Percentiles rank a stretch among this genome's conserved stretches.
These are phyloP conservation scores for Cirrhinus molitorella DNA, from an alignment of 2,797 vertebrate genomes.

Conservation along the genomic window DNA sequence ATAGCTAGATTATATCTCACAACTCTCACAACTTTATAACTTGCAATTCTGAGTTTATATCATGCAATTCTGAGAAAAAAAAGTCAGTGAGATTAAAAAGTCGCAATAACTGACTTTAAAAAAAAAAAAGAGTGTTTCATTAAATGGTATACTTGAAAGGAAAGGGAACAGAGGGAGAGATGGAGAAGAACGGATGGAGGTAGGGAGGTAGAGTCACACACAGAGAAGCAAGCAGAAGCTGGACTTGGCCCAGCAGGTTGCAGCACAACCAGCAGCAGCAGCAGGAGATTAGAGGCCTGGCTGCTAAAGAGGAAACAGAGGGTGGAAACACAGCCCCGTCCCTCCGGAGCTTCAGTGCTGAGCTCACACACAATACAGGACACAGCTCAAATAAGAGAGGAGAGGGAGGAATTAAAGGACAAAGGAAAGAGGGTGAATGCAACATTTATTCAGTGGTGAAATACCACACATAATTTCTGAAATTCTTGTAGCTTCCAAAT, in stretches of 20 bases:
- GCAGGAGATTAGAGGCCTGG: conserved; percentile 56
- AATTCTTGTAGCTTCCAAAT: conserved; percentile 1
- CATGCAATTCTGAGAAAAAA: no score
- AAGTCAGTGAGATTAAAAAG: no score
- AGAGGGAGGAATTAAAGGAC: not conserved
- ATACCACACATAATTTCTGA: no score
- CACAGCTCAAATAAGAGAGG: conserved; percentile 14
- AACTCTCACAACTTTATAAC: no score
- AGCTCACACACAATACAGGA: conserved; percentile 21
- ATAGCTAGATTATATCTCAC: no score
- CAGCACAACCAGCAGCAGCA: conserved; percentile 60
- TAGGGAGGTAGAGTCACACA: conserved; percentile 28
- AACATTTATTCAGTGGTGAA: not conserved
- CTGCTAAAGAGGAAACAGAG: conserved; percentile 43
- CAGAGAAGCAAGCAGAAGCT: conserved; percentile 25
- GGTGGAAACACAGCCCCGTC: conserved; percentile 55
- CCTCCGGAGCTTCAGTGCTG: conserved; percentile 5
- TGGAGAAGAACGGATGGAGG: not conserved
- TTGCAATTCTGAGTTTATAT: no score
- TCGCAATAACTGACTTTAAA: no score
- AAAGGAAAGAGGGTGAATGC: not conserved
- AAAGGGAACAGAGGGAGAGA: not conserved
- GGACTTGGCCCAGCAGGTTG: conserved; percentile 54
- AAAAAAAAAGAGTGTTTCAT: not conserved
- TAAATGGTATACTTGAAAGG: not conserved